Conservation (phyloP, 2,888 invertebrate genomes). For the Argyresthia goedartella region DNA sequence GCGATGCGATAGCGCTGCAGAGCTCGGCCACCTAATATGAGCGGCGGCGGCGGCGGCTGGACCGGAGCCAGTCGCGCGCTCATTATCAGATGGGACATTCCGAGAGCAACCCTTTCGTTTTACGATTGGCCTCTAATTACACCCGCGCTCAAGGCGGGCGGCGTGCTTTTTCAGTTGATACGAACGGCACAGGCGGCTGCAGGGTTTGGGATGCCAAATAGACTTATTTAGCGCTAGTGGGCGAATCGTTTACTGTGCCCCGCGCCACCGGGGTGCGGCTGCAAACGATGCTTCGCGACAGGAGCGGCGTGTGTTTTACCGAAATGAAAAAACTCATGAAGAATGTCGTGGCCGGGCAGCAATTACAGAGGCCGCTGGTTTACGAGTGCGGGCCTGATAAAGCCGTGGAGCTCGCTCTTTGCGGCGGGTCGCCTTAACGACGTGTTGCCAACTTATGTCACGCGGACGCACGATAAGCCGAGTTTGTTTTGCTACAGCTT, state of each 20-base stretch:
- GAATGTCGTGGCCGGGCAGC: conserved; percentile 48
- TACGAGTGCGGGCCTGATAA: conserved; percentile 62
- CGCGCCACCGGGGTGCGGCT: neutral
- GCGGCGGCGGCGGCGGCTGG: conserved; percentile 39
- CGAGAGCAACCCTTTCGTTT: conserved; percentile 63
- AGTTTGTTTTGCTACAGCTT: conserved; percentile 56
- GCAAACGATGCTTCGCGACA: neutral
- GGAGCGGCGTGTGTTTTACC: conserved; percentile 25
- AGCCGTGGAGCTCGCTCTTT: conserved; percentile 41
- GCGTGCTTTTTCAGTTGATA: conserved; percentile 55
- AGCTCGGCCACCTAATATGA: conserved; percentile 56
- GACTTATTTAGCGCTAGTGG: conserved; percentile 53
- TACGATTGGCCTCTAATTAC: conserved; percentile 71
- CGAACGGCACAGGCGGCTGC: conserved; percentile 24
- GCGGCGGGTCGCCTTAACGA: conserved; percentile 64
- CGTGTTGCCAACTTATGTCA: conserved; percentile 67
- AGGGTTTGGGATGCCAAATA: conserved; percentile 50
- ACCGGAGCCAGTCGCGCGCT: conserved; percentile 60
- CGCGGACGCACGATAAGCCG: conserved; percentile 63
- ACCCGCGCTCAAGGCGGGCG: conserved; percentile 61
- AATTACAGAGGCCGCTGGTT: conserved; percentile 61
- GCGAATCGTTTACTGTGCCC: conserved; percentile 45
- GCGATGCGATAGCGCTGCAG: conserved; percentile 62
- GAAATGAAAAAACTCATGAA: conserved; percentile 59
- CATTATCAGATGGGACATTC: conserved; percentile 69